phyloP scores from a whole-genome alignment of 53 echinoderm and acorn worm genomes.

The Arbacia lixula region DNA sequence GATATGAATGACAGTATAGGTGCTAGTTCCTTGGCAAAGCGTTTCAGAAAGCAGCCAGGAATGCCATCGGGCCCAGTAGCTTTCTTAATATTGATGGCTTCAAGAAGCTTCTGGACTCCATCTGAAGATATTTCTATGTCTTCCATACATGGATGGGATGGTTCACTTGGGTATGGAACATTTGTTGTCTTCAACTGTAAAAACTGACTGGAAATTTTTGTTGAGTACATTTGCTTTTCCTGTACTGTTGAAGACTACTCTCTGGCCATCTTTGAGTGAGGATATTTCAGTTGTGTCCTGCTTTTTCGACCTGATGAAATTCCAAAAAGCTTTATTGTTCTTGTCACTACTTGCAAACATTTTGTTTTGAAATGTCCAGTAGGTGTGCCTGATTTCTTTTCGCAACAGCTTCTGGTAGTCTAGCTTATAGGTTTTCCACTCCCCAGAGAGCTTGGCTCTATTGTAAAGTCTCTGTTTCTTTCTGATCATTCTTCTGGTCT shows the following conservation, averaged over 20 bases:
- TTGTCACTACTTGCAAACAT: not conserved
- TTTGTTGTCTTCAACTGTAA: too few relatives aligned
- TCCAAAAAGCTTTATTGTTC: too few relatives aligned
- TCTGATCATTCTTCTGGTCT: conserved; percentile 7
- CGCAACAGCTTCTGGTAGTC: not conserved
- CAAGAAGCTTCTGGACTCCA: conserved; percentile 18
- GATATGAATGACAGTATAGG: too few relatives aligned
- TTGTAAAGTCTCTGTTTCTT: conserved; percentile 35
- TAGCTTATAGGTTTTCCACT: too few relatives aligned
- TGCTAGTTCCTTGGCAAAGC: conserved; percentile 9
- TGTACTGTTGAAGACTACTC: too few relatives aligned
- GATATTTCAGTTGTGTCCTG: too few relatives aligned
- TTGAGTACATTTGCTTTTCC: too few relatives aligned
- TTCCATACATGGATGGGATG: not conserved
- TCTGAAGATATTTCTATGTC: not conserved
- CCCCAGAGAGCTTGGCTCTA: not conserved
- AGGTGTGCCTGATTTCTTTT: not conserved
- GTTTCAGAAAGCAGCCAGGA: not conserved
- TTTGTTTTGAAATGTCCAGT: not conserved
- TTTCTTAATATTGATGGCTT: not conserved
- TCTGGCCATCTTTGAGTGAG: too few relatives aligned
- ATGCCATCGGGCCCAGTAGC: conserved; percentile 1
- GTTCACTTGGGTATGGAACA: not conserved
- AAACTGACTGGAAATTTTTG: too few relatives aligned
- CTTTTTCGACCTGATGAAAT: too few relatives aligned